Evolutionary conservation across 2,888 invertebrate genomes (phyloP).

Genomic region (Tenthredo livida): DNA sequence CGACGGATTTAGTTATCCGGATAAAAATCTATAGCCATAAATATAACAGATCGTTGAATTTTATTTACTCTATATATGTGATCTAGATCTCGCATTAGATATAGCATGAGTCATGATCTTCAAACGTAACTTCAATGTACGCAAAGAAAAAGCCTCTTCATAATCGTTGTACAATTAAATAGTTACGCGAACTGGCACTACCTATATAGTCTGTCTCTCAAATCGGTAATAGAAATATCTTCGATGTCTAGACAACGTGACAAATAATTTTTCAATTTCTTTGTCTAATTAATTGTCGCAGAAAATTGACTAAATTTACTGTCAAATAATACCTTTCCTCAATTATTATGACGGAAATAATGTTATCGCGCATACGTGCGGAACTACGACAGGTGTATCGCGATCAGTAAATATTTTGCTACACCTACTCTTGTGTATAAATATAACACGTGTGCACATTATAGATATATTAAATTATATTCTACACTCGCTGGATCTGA

Average conservation of each 20-base stretch:
- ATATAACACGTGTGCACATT: neutral
- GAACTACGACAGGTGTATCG: neutral
- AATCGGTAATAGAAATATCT: neutral
- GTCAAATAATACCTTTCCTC: neutral
- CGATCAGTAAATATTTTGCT: neutral
- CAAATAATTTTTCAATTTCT: neutral
- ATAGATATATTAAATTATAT: neutral
- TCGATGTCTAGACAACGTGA: neutral
- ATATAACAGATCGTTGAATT: slow-evolving; percentile 1
- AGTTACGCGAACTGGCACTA: neutral
- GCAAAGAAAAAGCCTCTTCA: neutral
- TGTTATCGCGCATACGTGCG: neutral
- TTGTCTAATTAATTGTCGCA: neutral
- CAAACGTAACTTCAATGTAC: neutral
- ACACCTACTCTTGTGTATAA: neutral
- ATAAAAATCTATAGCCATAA: neutral
- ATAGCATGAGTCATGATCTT: neutral
- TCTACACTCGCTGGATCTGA: neutral
- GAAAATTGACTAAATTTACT: neutral
- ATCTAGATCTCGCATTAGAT: slow-evolving; percentile 1
- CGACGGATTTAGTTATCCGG: slow-evolving; percentile 23
- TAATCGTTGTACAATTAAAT: neutral
- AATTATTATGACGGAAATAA: neutral
- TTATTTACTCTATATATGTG: neutral
- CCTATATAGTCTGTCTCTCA: neutral